Evolutionary conservation across 2,888 invertebrate species (phyloP), one percentile per base, ranked within the genome.

Genomic region (Sesamia inferens): DNA sequence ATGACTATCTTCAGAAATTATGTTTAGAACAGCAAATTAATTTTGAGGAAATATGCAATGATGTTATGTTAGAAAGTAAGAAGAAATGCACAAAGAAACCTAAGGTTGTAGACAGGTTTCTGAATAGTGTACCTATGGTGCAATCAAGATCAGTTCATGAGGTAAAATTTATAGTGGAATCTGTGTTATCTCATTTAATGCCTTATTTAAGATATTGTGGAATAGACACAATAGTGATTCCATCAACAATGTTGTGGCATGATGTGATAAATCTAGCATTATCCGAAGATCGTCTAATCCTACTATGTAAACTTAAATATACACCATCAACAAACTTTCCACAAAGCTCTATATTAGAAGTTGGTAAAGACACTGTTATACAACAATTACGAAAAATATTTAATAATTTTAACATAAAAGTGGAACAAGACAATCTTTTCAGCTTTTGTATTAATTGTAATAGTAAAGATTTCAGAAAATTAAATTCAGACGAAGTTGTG

Each of bases 381-480:
- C 97, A 97, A 66, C 98, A 98, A 90, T 91, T 98, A 48, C 92
- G 96, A 74, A 97, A 97, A 91, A 97, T 98, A 67, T 91, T 98
- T 54, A 93, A 93, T 67, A 96, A 97, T 90, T 98, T 97, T 90
- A 97, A 97, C 89, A 95, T 98, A 73, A 90, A 91, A 61, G 95
- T 98, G 65, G 96, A 95, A 48, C 96, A 97, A 89, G 96, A 95
- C 78, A 97, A 98, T 92, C 96, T 98, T 78, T 97, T 98, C 87
- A 97, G 97, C 87, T 96, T 98, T 85, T 98, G 98, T 92, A 97
- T 97, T 92, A 97, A 97, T 92, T 96, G 97, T 90, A 96, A 96
- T 88, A 88, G 89, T 58, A 90, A 86, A 76, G 88, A 91, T 75
- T 85, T 95, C 79, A 93, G 81, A 78, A 91, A 87, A 76, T 74